Conservation (phyloP, 2,113 vertebrate genomes). For the Nesoenas mayeri region DNA sequence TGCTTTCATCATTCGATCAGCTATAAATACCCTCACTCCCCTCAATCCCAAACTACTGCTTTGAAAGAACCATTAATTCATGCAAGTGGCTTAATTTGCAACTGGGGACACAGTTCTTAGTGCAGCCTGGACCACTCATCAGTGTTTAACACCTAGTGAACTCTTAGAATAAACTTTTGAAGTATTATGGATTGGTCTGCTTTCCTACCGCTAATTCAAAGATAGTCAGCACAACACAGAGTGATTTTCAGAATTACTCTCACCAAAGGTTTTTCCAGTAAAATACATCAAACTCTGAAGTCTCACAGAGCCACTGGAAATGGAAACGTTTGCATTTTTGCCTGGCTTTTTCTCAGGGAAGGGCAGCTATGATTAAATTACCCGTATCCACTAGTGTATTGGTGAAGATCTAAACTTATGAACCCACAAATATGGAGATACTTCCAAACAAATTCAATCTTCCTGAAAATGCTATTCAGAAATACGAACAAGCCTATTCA, state of each 20-base stretch:
- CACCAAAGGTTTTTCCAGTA: not conserved
- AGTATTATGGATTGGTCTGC: not conserved
- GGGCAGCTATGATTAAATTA: not conserved
- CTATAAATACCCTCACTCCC: not conserved
- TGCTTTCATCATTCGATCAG: not conserved
- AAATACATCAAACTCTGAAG: not conserved
- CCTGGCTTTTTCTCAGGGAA: not conserved
- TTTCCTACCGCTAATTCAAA: not conserved
- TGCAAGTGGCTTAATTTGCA: not conserved
- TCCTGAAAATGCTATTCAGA: conserved; percentile 1
- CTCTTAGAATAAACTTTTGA: not conserved
- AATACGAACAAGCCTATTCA: not conserved
- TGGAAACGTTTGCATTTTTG: not conserved
- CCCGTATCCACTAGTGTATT: not conserved
- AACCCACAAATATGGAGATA: not conserved
- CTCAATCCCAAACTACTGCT: not conserved
- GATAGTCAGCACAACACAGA: not conserved
- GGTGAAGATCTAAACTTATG: not conserved
- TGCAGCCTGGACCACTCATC: not conserved
- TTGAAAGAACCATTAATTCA: not conserved
- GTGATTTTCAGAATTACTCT: not conserved
- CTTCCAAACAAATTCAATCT: conserved; percentile 9
- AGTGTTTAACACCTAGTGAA: not conserved
- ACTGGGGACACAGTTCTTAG: not conserved
- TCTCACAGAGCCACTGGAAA: not conserved